Percentiles rank a stretch among this genome's conserved stretches.
These are phyloP conservation scores for Myopa tessellatipennis DNA, from an alignment of 2,888 invertebrate genomes.

Conservation along the genomic window DNA sequence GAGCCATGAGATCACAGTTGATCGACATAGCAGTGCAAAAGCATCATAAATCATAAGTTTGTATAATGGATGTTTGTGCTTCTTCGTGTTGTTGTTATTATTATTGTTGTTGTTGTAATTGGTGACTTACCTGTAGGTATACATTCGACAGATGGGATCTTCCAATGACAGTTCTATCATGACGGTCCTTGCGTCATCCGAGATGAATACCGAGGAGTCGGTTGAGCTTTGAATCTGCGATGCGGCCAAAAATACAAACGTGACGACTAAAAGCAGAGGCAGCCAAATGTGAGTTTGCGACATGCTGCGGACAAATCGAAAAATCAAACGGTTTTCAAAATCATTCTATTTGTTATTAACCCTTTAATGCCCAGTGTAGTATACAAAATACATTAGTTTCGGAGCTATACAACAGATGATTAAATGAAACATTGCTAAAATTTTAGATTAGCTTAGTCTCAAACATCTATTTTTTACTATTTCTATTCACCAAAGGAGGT, in stretches of 20 bases:
- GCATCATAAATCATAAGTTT: too few relatives aligned
- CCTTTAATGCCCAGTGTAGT: too few relatives aligned
- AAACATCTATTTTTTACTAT: too few relatives aligned
- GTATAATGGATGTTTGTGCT: too few relatives aligned
- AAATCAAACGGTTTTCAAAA: not conserved
- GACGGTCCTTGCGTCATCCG: conserved; percentile 74
- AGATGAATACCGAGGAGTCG: conserved; percentile 71
- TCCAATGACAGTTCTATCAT: conserved; percentile 74
- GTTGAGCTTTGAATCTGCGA: conserved; percentile 34
- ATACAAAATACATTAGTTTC: too few relatives aligned
- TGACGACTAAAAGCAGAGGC: conserved; percentile 38
- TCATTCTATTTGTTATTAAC: not conserved
- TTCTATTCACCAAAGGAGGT: too few relatives aligned
- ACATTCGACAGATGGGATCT: conserved; percentile 73
- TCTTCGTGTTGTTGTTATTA: too few relatives aligned
- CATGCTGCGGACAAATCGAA: conserved; percentile 42
- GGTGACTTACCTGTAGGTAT: conserved; percentile 70
- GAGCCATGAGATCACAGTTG: too few relatives aligned
- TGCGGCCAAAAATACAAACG: conserved; percentile 42
- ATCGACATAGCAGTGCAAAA: too few relatives aligned
- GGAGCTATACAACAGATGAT: too few relatives aligned
- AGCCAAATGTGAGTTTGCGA: conserved; percentile 34
- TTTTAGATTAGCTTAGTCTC: too few relatives aligned
- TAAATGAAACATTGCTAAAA: too few relatives aligned
- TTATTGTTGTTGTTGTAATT: not conserved